phyloP scores from a whole-genome alignment of 2,888 invertebrate species.

The Synergus itoensis region DNA sequence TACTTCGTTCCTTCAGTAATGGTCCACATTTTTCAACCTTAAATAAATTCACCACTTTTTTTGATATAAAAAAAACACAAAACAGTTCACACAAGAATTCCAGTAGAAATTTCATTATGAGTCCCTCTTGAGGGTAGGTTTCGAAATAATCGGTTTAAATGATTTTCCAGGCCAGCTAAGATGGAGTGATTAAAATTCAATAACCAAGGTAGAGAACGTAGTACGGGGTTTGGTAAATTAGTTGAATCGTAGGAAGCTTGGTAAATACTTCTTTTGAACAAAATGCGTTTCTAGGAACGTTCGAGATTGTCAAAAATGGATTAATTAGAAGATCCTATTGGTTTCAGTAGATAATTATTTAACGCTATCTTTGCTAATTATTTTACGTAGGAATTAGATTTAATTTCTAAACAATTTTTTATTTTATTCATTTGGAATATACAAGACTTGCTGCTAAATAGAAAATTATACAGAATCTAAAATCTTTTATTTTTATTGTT shows the following conservation, averaged over 20 bases:
- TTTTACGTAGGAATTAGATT: not conserved
- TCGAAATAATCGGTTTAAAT: conserved; percentile 59
- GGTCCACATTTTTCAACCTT: too few species aligned
- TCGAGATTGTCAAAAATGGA: not conserved
- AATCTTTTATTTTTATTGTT: not conserved
- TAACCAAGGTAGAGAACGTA: conserved; percentile 64
- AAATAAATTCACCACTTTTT: not conserved
- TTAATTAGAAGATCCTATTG: not conserved
- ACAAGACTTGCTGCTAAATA: not conserved
- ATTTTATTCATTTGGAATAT: not conserved
- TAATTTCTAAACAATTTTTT: not conserved
- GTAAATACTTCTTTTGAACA: conserved; percentile 43
- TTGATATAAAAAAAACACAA: not conserved
- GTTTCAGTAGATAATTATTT: conserved; percentile 19
- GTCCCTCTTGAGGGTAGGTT: not conserved
- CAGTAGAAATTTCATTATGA: not conserved
- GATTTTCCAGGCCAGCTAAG: conserved; percentile 75
- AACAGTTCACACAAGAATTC: not conserved
- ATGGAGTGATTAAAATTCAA: conserved; percentile 71
- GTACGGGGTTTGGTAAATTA: conserved; percentile 67
- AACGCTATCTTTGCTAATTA: conserved; percentile 10
- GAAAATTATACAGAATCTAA: not conserved
- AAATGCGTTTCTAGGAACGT: not conserved
- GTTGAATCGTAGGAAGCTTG: conserved; percentile 58
- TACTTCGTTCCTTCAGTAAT: too few species aligned